These are phyloP conservation scores for Forficula auricularia DNA, from an alignment of 1,140 invertebrate species.

Conservation along the genomic window DNA sequence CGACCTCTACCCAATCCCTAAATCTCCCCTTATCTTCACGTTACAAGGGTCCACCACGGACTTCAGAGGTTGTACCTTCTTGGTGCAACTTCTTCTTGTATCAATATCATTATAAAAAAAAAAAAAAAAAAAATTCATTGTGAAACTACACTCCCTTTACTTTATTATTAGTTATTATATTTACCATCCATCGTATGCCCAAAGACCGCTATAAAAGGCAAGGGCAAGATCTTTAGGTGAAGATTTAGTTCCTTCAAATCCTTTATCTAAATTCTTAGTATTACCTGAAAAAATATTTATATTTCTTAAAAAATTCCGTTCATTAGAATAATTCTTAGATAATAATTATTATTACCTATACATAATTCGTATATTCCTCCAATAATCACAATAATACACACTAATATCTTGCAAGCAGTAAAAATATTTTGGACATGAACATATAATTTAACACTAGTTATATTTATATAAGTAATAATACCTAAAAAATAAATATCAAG, in stretches of 20 bases:
- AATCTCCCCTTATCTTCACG: too few species aligned
- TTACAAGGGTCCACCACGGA: too few species aligned
- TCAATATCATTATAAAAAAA: too few species aligned
- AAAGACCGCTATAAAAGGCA: conserved; percentile 85
- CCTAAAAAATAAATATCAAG: conserved; percentile 35
- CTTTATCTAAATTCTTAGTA: conserved; percentile 46
- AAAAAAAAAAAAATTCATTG: conserved; percentile 3
- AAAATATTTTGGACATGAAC: conserved; percentile 80
- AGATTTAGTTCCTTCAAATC: conserved; percentile 57
- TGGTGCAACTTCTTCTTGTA: too few species aligned
- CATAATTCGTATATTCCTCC: conserved; percentile 63
- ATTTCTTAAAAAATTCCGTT: conserved; percentile 2
- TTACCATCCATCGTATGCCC: conserved; percentile 87
- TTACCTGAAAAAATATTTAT: conserved; percentile 30
- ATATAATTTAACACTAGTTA: conserved; percentile 71
- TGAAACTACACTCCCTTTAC: too few species aligned
- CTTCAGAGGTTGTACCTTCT: too few species aligned
- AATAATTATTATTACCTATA: conserved; percentile 31
- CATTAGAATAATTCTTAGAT: conserved; percentile 7
- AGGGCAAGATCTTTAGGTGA: conserved; percentile 58
- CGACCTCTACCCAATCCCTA: too few species aligned
- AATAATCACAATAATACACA: conserved; percentile 62
- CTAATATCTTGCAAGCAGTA: conserved; percentile 65
- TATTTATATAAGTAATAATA: conserved; percentile 74
- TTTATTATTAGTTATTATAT: neutral